Percentiles rank a stretch among this genome's conserved stretches.
Conservation (phyloP, 2,888 invertebrate species). For the Osmoderma eremita region DNA sequence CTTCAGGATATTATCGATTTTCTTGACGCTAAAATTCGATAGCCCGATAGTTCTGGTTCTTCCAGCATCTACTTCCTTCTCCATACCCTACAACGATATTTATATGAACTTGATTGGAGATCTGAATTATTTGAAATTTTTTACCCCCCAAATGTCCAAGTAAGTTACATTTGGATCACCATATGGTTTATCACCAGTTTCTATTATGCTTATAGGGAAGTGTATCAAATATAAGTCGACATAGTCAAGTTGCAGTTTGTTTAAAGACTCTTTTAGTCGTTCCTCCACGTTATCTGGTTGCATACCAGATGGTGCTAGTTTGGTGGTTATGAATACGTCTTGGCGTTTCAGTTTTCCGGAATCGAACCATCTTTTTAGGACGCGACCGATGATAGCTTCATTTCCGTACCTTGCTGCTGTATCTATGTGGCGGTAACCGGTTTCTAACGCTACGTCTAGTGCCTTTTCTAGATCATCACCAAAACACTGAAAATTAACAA, state of each 20-base stretch:
- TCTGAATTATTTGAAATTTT: background rate
- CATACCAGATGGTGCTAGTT: slow-evolving; percentile 73
- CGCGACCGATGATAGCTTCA: slow-evolving; percentile 77
- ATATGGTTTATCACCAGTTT: slow-evolving; percentile 70
- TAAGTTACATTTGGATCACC: slow-evolving; percentile 74
- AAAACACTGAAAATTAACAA: slow-evolving; percentile 67
- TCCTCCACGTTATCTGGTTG: slow-evolving; percentile 71
- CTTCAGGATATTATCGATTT: slow-evolving; percentile 72
- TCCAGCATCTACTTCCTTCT: slow-evolving; percentile 33
- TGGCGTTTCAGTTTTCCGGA: slow-evolving; percentile 74
- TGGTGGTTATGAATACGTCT: slow-evolving; percentile 84
- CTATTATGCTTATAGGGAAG: slow-evolving; percentile 72
- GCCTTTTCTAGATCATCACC: slow-evolving; percentile 73
- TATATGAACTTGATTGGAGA: slow-evolving; percentile 61
- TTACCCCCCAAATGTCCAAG: slow-evolving; percentile 76
- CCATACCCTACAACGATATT: slow-evolving; percentile 49
- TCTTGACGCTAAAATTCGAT: slow-evolving; percentile 79
- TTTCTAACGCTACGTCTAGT: slow-evolving; percentile 73
- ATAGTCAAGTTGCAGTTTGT: slow-evolving; percentile 77
- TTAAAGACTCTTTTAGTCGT: slow-evolving; percentile 72
- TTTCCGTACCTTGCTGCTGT: slow-evolving; percentile 80
- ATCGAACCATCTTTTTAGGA: slow-evolving; percentile 75
- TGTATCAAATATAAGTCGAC: slow-evolving; percentile 84
- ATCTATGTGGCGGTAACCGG: slow-evolving; percentile 85
- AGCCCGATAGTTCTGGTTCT: slow-evolving; percentile 79